phyloP scores from a whole-genome alignment of 2,797 vertebrate genomes.

The Enteromius thamalakanensis region DNA sequence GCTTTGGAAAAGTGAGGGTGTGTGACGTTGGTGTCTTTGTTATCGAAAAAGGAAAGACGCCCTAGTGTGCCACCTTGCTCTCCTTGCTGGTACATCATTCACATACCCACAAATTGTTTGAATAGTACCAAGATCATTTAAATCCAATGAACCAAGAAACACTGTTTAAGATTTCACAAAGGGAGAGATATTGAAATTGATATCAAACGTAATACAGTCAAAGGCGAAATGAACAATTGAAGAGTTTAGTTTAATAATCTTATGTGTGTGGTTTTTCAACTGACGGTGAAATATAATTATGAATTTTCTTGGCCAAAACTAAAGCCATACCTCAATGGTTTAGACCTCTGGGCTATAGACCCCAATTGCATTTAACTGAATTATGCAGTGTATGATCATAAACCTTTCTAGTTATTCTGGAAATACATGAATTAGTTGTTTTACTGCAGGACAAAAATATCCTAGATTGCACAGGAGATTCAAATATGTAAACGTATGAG shows the following conservation, averaged over 20 bases:
- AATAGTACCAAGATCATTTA: constrained; percentile 65
- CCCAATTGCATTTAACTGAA: constrained; percentile 30
- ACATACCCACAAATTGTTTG: constrained; percentile 80
- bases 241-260: not conserved
- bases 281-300: constrained; percentile 37
- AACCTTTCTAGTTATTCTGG: constrained; percentile 17
- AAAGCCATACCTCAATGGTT: constrained; percentile 56
- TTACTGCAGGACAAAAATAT: not conserved
- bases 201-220: constrained; percentile 27
- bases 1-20: constrained; percentile 80
- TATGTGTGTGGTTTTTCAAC: not conserved
- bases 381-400: constrained; percentile 14
- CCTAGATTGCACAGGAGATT: not conserved
- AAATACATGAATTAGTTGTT: constrained; percentile 23
- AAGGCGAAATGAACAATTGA: constrained; percentile 35
- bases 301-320: constrained; percentile 53
- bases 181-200: constrained; percentile 43
- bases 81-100: constrained; percentile 72
- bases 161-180: constrained; percentile 46
- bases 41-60: constrained; percentile 85
- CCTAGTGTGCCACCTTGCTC: constrained; percentile 82
- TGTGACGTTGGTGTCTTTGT: constrained; percentile 80
- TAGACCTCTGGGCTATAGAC: constrained; percentile 41
- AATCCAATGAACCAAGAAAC: constrained; percentile 42
- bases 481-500: constrained; percentile 11